Evolutionary conservation across 2,797 vertebrate genomes (phyloP), one percentile per base, ranked within the genome.

Genomic region (Antrozous pallidus): DNA sequence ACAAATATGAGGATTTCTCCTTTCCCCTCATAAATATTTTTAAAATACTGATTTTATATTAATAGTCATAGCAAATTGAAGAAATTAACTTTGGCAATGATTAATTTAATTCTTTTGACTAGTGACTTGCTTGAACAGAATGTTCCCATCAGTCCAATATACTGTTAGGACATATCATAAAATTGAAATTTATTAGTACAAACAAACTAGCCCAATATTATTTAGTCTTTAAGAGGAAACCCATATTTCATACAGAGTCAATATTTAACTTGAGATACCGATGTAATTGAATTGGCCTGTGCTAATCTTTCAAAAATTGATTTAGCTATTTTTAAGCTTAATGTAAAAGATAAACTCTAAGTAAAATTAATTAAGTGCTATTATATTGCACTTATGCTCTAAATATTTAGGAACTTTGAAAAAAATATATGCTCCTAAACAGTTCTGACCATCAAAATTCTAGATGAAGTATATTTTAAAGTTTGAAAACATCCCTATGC

Each of bases 91-190:
- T 92, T 95, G 80, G 42, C 33, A 90, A 47, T 90, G 51, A 91
- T 94, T 97, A 9, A 94, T 96, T 98, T 97, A 97, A 97, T 47
- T 96, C 94, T 96, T 84, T 58, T 88, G 58, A 86, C 28, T 94
- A 75, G 42, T 97, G 40, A 91, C 20, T 69, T n/a, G 6, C 78
- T 97, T 94, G 49, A 47, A 63, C 47, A 94, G 61, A 47, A 14
- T 91, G 78, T 47, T 77, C n/a, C 71, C 86, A 96, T 84, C 38
- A 91, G 71, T 71, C 4, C 56, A 83, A 95, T 63, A 73, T 42
- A 92, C 81, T 96, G 94, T 56, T 79, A 95, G 92, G 28, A 87
- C 11, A 85, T 93, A 79, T 38, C 45, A 96, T 75, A 93, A 96
- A 95, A 93, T 87, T 67, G 78, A 65, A 82, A 97, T 91, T 96